Conservation (phyloP, 1,140 invertebrate genomes). For the Tyrophagus putrescentiae region DNA sequence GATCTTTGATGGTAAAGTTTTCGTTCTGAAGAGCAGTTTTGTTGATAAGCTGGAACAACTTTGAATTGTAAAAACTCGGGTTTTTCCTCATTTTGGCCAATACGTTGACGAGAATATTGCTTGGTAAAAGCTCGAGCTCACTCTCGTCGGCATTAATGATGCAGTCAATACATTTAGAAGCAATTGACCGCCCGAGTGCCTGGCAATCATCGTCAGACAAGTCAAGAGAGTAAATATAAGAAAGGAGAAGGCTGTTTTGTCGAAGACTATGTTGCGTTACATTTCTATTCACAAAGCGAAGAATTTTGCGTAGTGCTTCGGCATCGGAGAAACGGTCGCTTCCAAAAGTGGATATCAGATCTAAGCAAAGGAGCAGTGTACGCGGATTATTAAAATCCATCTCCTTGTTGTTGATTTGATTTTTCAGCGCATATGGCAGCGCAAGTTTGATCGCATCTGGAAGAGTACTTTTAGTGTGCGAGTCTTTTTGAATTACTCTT, state of each 20-base stretch:
- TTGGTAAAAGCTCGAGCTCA: not conserved
- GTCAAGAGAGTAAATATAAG: not conserved
- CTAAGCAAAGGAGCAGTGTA: not conserved
- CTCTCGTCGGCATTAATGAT: not conserved
- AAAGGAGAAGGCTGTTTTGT: not conserved
- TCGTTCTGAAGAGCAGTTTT: not conserved
- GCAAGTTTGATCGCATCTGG: not conserved
- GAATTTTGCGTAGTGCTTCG: not conserved
- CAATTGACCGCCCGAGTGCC: not conserved
- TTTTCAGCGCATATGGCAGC: not conserved
- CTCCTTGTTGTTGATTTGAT: conserved; percentile 4
- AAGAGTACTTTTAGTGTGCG: not conserved
- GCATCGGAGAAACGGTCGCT: not conserved
- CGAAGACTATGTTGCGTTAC: not conserved
- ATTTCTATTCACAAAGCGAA: not conserved
- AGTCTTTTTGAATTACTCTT: not conserved
- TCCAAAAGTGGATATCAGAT: conserved; percentile 9
- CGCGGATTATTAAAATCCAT: not conserved
- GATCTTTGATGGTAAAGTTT: not conserved
- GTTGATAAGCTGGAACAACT: not conserved
- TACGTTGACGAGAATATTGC: not conserved
- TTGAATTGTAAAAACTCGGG: not conserved
- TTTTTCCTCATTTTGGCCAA: not conserved
- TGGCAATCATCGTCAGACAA: not conserved
- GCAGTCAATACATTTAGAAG: not conserved